Percentiles rank a stretch among this genome's conserved stretches.
Evolutionary conservation across 2,113 vertebrate genomes (phyloP).

Genomic region (Anas platyrhynchos): DNA sequence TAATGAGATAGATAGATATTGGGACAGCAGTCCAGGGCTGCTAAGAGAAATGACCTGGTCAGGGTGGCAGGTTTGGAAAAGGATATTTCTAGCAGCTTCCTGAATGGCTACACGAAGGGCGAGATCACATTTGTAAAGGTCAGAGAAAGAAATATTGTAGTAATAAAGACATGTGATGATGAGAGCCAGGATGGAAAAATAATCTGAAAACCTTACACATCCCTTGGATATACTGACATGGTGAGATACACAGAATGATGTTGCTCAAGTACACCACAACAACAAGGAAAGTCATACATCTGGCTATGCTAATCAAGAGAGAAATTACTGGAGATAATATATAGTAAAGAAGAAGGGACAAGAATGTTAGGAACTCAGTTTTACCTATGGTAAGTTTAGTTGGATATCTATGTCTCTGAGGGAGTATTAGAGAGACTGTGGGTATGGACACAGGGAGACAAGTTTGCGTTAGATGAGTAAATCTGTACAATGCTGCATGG

Average conservation of each 20-base stretch:
- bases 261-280: background rate
- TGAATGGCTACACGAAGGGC: background rate
- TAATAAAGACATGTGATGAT: constrained; percentile 8
- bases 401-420: background rate
- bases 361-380: background rate
- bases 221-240: background rate
- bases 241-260: background rate
- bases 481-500: background rate
- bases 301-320: background rate
- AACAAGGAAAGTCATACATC: background rate
- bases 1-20: constrained; percentile 27
- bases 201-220: background rate
- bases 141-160: constrained; percentile 50
- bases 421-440: background rate
- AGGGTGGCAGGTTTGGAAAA: constrained; percentile 14
- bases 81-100: constrained; percentile 5
- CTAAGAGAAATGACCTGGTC: background rate
- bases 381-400: background rate
- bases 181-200: background rate
- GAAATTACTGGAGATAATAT: background rate
- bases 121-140: constrained; percentile 56
- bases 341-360: background rate
- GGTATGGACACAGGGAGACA: background rate
- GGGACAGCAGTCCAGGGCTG: background rate
- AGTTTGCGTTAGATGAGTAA: background rate